A percentile compares a stretch with the other conserved stretches of the same genome.
Conservation (phyloP, 2,888 invertebrate genomes). For the Meiosimyza decipiens region DNA sequence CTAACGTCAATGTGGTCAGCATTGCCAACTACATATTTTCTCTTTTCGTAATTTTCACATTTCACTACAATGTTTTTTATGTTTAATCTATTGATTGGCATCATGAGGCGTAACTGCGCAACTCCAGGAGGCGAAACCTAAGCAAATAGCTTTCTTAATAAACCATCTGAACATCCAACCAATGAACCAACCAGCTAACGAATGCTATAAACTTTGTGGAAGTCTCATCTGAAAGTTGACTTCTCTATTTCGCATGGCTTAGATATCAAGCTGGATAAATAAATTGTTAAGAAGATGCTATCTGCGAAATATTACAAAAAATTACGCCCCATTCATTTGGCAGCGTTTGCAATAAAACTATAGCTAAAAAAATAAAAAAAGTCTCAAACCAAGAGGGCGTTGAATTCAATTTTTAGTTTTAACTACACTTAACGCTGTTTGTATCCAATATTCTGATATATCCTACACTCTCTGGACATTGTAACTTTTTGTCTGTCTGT, state of each 20-base stretch:
- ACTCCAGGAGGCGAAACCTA: neutral
- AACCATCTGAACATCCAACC: neutral
- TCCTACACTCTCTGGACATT: neutral
- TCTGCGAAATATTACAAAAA: slow-evolving; percentile 20
- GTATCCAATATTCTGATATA: neutral
- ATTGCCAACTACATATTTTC: neutral
- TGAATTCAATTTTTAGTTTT: slow-evolving; percentile 2
- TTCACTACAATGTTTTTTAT: neutral
- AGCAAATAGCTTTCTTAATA: slow-evolving; percentile 29
- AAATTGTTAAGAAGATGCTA: slow-evolving; percentile 13
- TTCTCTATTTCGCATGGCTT: neutral
- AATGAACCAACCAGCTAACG: no score
- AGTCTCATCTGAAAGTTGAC: no score
- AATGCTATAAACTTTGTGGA: no score
- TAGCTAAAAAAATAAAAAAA: neutral
- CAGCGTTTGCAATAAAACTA: neutral
- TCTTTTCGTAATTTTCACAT: neutral
- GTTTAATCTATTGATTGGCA: slow-evolving; percentile 21
- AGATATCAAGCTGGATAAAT: neutral
- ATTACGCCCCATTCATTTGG: slow-evolving; percentile 11
- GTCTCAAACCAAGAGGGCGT: slow-evolving; percentile 1
- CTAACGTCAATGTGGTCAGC: neutral
- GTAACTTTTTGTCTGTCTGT: neutral
- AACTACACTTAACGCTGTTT: neutral
- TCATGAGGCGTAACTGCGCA: slow-evolving; percentile 25